Base-by-base conservation (phyloP, 2,888 invertebrate genomes). In the Leptopilina syphax region DNA sequence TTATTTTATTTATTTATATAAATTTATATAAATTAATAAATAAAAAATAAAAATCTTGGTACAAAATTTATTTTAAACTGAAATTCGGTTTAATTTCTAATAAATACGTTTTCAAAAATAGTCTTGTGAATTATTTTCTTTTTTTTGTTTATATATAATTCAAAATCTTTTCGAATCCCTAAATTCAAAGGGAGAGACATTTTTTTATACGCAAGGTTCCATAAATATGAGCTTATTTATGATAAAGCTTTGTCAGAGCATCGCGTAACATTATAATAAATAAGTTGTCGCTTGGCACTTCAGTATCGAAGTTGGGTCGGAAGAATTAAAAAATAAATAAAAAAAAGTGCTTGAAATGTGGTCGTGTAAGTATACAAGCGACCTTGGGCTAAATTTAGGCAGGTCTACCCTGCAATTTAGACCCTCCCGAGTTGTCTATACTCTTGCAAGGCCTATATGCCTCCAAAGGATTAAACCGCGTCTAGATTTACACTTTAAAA, bases 371-470 rank as follows among this genome's bases (percentile, higher is more conserved):
- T 57, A 77, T 65, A 73, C 77, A 65, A 78, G 80, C 82, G 85
- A 85, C 85, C 85, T 85, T 85, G 84, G 79, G 83, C 85, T 85
- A 85, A 84, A 85, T 85, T 85, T 85, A 85, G 83, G 79, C 83
- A 82, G 82, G 81, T 70, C 81, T 83, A 80, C 82, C 79, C 78
- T 63, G 83, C 79, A 79, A 83, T 84, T 85, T 80, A 79, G 73
- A 57, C 27, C 34, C 73, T 73, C 34, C 27, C 27, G 73, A 57
- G 13, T 73, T 9, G 34, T 34, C 34, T 34, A 34, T 73, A 57
- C 34, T 73, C 73, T 54, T 34, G 57, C 57, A 54, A 57, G n/a
- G 24, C 57, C 57, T 34, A 47, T 47, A 50, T 63, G 13, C 5
- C 12, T 34, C 41, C 7, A 13, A 34, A 63, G 63, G 63, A 63